Conservation (phyloP, 1,140 invertebrate species). For the Apis cerana region DNA sequence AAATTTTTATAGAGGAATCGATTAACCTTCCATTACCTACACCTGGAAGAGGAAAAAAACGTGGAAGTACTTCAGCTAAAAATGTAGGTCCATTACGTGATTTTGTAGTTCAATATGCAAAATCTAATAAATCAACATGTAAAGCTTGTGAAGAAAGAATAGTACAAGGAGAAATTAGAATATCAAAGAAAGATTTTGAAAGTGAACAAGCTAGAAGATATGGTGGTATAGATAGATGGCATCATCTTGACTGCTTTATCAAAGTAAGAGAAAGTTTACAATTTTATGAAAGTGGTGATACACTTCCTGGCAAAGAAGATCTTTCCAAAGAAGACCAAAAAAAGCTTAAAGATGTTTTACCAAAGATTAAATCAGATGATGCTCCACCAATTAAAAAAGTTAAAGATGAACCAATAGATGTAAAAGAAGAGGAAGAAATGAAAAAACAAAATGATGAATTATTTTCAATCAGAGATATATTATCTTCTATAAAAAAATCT, state of each 20-base stretch:
- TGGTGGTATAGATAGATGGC: conserved; percentile 92
- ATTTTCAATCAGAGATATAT: conserved; percentile 86
- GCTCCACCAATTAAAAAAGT: conserved; percentile 85
- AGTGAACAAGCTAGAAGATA: conserved; percentile 89
- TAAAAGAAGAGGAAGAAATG: conserved; percentile 82
- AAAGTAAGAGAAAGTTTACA: conserved; percentile 88
- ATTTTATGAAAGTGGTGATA: conserved; percentile 87
- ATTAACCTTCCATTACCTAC: conserved; percentile 16
- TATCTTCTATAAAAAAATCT: conserved; percentile 77
- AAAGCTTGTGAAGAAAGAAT: conserved; percentile 94
- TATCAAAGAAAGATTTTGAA: conserved; percentile 94
- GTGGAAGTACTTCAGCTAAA: conserved; percentile 62
- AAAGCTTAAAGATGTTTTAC: conserved; percentile 86
- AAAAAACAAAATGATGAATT: conserved; percentile 91
- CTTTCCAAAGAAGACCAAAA: conserved; percentile 89
- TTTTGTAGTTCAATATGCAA: conserved; percentile 93
- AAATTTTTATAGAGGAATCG: conserved; percentile 39
- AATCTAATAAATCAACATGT: conserved; percentile 91
- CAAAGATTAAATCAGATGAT: conserved; percentile 85
- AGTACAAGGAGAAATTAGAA: conserved; percentile 89
- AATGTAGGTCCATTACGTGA: conserved; percentile 82
- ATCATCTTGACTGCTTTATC: conserved; percentile 96
- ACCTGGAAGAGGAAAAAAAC: conserved; percentile 78
- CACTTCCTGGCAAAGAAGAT: conserved; percentile 87
- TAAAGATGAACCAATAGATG: conserved; percentile 84